Evolutionary conservation across 2,797 vertebrate genomes (phyloP), one percentile per base, ranked within the genome.

Genomic region (Chelon labrosus): DNA sequence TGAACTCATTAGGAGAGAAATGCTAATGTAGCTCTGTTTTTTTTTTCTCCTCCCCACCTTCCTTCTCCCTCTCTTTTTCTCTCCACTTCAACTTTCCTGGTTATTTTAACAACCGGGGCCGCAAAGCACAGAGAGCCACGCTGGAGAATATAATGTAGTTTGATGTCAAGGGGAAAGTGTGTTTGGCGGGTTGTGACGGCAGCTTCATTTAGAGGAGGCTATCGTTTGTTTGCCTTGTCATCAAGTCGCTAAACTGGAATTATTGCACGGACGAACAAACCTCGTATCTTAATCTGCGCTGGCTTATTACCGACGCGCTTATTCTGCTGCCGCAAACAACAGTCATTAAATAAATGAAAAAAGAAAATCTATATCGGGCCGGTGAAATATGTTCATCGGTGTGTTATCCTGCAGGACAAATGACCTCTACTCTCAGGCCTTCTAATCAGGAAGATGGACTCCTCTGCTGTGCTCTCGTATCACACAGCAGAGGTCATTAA

Each of bases 1-100:
- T 94, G 84, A 93, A 95, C 95, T 96, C 95, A 96, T 96, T 96
- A 96, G 95, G 93, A 89, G 93, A 92, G 93, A 94, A 94, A 94
- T 94, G 93, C 91, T 91, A 94, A 95, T 94, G 86, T 86, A 55
- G 58, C 80, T 87, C 65, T 89, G 76, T n/a, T 74, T 77, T 90
- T 69, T 74, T 73, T 52, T 51, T 25, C 41, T 38, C 14, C 44
- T 27, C 67, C 11, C 27, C 63, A 71, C 49, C 37, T 57, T 70
- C 59, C 44, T 35, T 78, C 46, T 71, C 60, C 67, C 37, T 49
- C 71, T 7, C 42, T 44, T 80, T 67, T 79, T 72, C 52, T 72
- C 70, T 79, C 76, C 80, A 74, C 77, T 82, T 73, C 86, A 83
- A 86, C 84, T 90, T 84, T 81, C 38, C 75, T 71, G 77, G 70